phyloP scores from a whole-genome alignment of 2,888 invertebrate genomes.

The Chromoteleia sp. region DNA sequence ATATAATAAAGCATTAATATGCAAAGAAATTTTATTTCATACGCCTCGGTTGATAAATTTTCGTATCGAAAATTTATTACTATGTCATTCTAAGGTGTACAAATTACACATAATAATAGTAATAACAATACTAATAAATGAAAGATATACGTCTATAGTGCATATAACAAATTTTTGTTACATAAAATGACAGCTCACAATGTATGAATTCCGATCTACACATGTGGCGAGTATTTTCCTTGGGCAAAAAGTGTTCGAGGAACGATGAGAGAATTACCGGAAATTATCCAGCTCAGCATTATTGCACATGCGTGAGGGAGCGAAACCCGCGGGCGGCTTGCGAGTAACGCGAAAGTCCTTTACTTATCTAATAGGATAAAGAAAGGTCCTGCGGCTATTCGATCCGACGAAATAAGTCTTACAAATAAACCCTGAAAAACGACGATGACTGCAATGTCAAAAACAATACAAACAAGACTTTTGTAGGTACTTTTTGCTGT shows the following conservation, averaged over 20 bases:
- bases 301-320: constrained; percentile 65
- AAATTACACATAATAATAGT: constrained; percentile 32
- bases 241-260: constrained; percentile 50
- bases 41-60: too few relatives aligned
- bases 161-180: constrained; percentile 14
- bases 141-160: constrained; percentile 31
- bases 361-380: constrained; percentile 68
- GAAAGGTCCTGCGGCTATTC: constrained; percentile 60
- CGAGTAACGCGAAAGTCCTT: constrained; percentile 64
- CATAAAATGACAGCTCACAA: constrained; percentile 17
- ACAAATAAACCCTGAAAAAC: constrained; percentile 48
- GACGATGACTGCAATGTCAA: constrained; percentile 29
- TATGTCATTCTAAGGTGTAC: constrained; percentile 7
- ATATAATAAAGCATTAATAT: too few relatives aligned
- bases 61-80: too few relatives aligned
- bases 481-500: not conserved
- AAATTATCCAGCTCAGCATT: constrained; percentile 60
- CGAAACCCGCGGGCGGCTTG: constrained; percentile 61
- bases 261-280: constrained; percentile 65
- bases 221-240: constrained; percentile 34
- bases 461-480: constrained; percentile 37
- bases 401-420: constrained; percentile 51
- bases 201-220: constrained; percentile 41
- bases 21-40: too few relatives aligned
- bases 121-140: constrained; percentile 41